Percentiles rank a stretch among this genome's conserved stretches.
These are phyloP conservation scores for Sepiola atlantica DNA, from an alignment of 2,888 invertebrate species.

Conservation along the genomic window DNA sequence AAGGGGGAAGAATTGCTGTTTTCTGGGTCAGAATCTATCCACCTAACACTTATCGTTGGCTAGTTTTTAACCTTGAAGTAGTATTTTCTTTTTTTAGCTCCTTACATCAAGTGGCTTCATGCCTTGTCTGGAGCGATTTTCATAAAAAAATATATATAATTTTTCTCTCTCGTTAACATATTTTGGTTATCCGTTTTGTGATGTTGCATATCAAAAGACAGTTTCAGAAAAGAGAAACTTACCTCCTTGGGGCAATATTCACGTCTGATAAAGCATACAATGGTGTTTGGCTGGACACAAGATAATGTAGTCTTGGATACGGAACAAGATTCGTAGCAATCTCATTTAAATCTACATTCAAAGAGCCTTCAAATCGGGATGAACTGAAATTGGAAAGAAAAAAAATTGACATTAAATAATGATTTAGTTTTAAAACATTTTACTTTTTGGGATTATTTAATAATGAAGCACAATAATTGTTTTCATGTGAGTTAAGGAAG, in stretches of 20 bases:
- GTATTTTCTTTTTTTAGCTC: no score
- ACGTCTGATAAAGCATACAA: slow-evolving; percentile 72
- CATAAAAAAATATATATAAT: no score
- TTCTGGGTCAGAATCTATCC: no score
- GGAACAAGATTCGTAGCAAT: slow-evolving; percentile 76
- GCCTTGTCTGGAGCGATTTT: no score
- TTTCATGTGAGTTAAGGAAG: no score
- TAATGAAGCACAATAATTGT: no score
- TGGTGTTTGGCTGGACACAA: slow-evolving; percentile 74
- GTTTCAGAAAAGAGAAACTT: slow-evolving; percentile 34
- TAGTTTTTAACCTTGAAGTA: no score
- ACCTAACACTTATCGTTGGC: no score
- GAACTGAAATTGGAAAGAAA: slow-evolving; percentile 67
- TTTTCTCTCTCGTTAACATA: no score
- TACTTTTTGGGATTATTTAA: neutral
- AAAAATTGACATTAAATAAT: neutral
- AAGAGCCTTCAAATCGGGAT: slow-evolving; percentile 75
- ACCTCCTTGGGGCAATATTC: slow-evolving; percentile 71
- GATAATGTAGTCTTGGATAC: slow-evolving; percentile 75
- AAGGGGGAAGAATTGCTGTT: no score
- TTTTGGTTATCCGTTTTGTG: neutral
- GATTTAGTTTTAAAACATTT: neutral
- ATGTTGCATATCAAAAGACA: slow-evolving; percentile 24
- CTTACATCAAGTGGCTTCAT: no score
- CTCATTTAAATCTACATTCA: slow-evolving; percentile 76